These are phyloP conservation scores for Hydrozoanthus tunicans DNA, from an alignment of 64 coral and sea anemone species.

Conservation along the genomic window DNA sequence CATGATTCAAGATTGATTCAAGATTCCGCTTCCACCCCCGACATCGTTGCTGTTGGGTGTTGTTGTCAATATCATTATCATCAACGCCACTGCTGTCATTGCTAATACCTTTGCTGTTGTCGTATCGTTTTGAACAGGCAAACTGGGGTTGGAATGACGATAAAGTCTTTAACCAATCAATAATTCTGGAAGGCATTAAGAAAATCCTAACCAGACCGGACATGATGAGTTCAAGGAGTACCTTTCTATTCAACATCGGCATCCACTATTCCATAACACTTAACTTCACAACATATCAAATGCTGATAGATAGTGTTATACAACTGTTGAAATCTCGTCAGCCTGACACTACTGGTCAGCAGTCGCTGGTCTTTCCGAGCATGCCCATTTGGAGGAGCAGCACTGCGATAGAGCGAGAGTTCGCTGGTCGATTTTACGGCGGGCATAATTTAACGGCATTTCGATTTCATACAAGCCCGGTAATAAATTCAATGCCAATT, in stretches of 20 bases:
- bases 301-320: slow-evolving; percentile 60
- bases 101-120: neutral
- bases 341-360: neutral
- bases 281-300: slow-evolving; percentile 59
- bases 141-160: slow-evolving; percentile 45
- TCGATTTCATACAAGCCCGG: slow-evolving; percentile 63
- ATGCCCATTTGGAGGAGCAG: slow-evolving; percentile 58
- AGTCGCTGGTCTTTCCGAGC: neutral
- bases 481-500: neutral
- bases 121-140: neutral
- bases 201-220: slow-evolving; percentile 2
- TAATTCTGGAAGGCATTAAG: slow-evolving; percentile 51
- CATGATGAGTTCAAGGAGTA: slow-evolving; percentile 50
- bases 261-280: slow-evolving; percentile 62
- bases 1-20: too few species aligned
- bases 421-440: slow-evolving; percentile 13
- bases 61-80: neutral
- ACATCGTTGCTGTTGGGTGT: too few species aligned
- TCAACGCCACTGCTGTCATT: neutral
- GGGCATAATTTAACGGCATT: slow-evolving; percentile 39
- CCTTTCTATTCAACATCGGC: slow-evolving; percentile 62
- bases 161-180: slow-evolving; percentile 54
- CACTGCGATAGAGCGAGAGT: slow-evolving; percentile 56
- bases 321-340: slow-evolving; percentile 4
- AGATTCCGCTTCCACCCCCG: too few species aligned